Evolutionary conservation across 2,113 vertebrate genomes (phyloP).

Genomic region (Patagioenas fasciata): DNA sequence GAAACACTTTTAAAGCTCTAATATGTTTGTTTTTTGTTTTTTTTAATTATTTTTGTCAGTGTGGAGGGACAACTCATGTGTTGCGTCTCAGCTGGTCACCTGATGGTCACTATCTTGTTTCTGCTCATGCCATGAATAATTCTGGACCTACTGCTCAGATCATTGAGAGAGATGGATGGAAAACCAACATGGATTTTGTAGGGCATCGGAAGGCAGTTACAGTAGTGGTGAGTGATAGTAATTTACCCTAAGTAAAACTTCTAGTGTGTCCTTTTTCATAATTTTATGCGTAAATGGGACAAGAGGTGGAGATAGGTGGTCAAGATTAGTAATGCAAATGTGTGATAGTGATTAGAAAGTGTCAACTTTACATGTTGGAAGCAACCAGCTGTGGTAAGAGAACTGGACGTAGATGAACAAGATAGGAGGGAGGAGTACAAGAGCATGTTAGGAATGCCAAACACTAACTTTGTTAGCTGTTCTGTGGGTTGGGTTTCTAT

Average conservation of each 20-base stretch:
- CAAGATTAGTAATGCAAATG: background rate
- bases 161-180: slow-evolving; percentile 97
- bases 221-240: slow-evolving; percentile 86
- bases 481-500: background rate
- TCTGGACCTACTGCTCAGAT: slow-evolving; percentile 98
- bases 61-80: slow-evolving; percentile 96
- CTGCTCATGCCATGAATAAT: slow-evolving; percentile 99
- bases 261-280: background rate
- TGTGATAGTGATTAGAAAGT: background rate
- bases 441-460: background rate
- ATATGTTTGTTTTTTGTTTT: too few species aligned
- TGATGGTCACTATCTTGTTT: slow-evolving; percentile 97
- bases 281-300: background rate
- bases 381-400: background rate
- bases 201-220: slow-evolving; percentile 98
- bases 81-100: slow-evolving; percentile 97
- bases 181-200: slow-evolving; percentile 99
- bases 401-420: background rate
- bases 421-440: background rate
- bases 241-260: background rate
- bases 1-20: background rate
- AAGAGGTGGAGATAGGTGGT: background rate
- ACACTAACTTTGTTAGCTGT: background rate
- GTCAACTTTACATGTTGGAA: background rate
- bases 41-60: slow-evolving; percentile 74